Conservation (phyloP, 23 tunicate genomes). For the Halocynthia aurantium region DNA sequence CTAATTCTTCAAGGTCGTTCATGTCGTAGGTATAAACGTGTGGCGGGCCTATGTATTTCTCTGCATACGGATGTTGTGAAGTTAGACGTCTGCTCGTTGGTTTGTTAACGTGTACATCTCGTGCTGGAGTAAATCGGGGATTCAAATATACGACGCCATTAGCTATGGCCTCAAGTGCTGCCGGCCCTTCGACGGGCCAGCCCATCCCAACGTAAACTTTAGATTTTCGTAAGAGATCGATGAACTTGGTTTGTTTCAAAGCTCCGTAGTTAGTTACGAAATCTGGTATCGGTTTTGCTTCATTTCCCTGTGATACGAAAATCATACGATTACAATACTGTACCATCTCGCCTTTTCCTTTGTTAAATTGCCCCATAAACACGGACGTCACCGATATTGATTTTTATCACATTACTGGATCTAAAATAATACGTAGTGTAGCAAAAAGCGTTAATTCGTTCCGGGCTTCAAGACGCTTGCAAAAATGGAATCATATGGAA, state of each 20-base stretch:
- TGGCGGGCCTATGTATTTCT: slow-evolving; percentile 63
- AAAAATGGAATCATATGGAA: too few relatives aligned
- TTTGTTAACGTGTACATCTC: slow-evolving; percentile 30
- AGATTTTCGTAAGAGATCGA: slow-evolving; percentile 39
- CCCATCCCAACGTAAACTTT: slow-evolving; percentile 73
- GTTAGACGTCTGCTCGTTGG: slow-evolving; percentile 70
- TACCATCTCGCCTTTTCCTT: too few relatives aligned
- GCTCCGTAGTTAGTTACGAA: slow-evolving; percentile 83
- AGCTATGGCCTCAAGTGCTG: slow-evolving; percentile 89
- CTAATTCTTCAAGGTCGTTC: slow-evolving; percentile 27
- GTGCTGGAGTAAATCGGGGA: slow-evolving; percentile 64
- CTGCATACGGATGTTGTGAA: slow-evolving; percentile 89
- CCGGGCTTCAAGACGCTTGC: too few relatives aligned
- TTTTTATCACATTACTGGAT: too few relatives aligned
- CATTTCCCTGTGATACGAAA: too few relatives aligned
- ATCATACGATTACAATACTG: too few relatives aligned
- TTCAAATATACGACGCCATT: slow-evolving; percentile 80
- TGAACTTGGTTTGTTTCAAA: slow-evolving; percentile 43
- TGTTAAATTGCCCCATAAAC: too few relatives aligned
- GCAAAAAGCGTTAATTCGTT: too few relatives aligned
- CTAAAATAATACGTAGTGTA: too few relatives aligned
- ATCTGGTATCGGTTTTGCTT: slow-evolving; percentile 16
- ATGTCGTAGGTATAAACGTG: slow-evolving; percentile 58
- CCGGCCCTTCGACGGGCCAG: slow-evolving; percentile 90
- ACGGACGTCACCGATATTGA: too few relatives aligned